Conservation (phyloP, 1,140 invertebrate genomes). For the Caenorhabditis tropicalis region DNA sequence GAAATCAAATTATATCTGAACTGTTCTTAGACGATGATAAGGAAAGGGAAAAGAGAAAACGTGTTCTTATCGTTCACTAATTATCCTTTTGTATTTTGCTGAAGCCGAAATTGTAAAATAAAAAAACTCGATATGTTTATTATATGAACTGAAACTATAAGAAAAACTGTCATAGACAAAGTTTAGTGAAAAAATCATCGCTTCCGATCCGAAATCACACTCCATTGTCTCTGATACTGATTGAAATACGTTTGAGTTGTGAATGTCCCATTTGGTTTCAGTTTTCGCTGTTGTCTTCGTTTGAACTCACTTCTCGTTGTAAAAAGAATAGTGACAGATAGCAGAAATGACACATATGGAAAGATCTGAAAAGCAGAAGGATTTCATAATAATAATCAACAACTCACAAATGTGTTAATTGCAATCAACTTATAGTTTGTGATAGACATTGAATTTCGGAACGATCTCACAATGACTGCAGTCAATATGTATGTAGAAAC, state of each 20-base stretch:
- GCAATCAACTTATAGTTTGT: neutral
- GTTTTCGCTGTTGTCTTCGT: neutral
- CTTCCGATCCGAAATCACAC: neutral
- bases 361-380: neutral
- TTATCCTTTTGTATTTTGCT: neutral
- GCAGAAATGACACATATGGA: conserved; percentile 5
- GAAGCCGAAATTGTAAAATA: neutral
- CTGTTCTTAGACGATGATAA: neutral
- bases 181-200: neutral
- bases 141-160: too few relatives aligned
- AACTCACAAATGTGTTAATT: conserved; percentile 38
- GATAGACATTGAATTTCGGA: neutral
- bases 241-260: conserved; percentile 11
- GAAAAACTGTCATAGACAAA: too few relatives aligned
- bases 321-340: neutral
- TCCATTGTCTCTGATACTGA: conserved; percentile 18
- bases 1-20: too few relatives aligned
- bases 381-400: neutral
- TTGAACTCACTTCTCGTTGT: neutral
- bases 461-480: neutral
- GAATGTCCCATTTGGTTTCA: neutral
- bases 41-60: neutral
- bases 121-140: too few relatives aligned
- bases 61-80: neutral
- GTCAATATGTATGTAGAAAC: neutral